Base-by-base conservation (phyloP, 2,113 vertebrate genomes). In the Montifringilla adamsi region DNA sequence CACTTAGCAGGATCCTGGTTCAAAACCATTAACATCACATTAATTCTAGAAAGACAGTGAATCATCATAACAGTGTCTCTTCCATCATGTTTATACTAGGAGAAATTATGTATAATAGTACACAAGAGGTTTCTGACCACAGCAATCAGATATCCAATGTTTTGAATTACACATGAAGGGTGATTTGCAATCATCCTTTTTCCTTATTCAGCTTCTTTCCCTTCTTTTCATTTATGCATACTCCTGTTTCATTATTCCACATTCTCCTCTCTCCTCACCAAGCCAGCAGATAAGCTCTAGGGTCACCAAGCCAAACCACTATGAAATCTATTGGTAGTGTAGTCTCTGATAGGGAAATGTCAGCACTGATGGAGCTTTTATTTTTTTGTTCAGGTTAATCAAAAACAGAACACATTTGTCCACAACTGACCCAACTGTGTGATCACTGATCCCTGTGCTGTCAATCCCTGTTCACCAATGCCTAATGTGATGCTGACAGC, bases 391-490 rank as follows among this genome's bases (percentile, higher is more conserved):
- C 63, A 97, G 96, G 94, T 97, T 94, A 97, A 96, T 73, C 31
- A 9, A 89, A 97, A 87, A 97, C 82, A 3, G 95, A 97, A 90
- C 90, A 87, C 31, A 87, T 97, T 93, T 84, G 28, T 97, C 68
- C 95, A 97, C 56, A 97, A 97, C 49, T 84, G 26, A 68, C 88
- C 96, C 89, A 97, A 81, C 85, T 95, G 80, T 7, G 97, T 98
- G 85, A 95, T 93, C 5, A 68, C 95, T 1, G 97, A 96, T 73
- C 93, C 97, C 83, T 97, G 96, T 75, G 92, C 94, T 77, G 93
- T 89, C 68, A 89, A 30, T 28, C 64, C 73, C 56, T 78, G 39
- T 49, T 74, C 69, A 23, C 47, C 86, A 60, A 50, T 19, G n/a
- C 97, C 97, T 47, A 93, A 58, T 12, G 81, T 80, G 21, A 97